Evolutionary conservation across 2,113 vertebrate genomes (phyloP), one percentile per base, ranked within the genome.

Genomic region (Notothenia coriiceps): DNA sequence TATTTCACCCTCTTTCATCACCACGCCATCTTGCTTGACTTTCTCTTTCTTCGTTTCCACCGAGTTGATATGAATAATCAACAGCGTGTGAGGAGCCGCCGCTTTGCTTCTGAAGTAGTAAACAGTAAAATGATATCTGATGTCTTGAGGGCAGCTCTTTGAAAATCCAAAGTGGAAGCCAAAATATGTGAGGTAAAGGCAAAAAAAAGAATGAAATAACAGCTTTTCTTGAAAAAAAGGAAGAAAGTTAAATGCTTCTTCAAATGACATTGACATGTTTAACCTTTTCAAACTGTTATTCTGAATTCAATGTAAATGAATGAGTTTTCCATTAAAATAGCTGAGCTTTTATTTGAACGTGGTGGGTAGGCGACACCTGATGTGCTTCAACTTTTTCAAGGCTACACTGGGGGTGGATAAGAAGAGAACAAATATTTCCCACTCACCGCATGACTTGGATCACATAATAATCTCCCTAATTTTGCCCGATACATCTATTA

Each of bases 1-100:
- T 61, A 80, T 93, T 92, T 92, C 89, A 5, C 18, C 67, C 84
- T 91, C 90, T 91, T 93, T 92, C 92, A 92, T 93, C 92, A 93
- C 86, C 59, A 29, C 6, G 50, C 83, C 88, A 69, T 89, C 83
- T 83, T 76, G 62, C 75, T 85, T 86, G 79, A 84, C 74, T 82
- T 78, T 79, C 64, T 75, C 62, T 77, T 75, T 79, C 62, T 77
- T 79, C 43, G 33, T 76, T 40, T 84, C 61, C 69, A 63, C 70
- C 15, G 52, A 77, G 61, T 83, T 69, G 74, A 87, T 87, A 80
- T 92, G 82, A 92, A 90, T 90, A 88, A 91, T 91, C 85, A 84
- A 92, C 85, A 88, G 69, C 46, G 4, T 65, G 82, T 55, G 18
- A 14, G 62, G 49, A 82, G 82, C 44, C 3, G 61, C 82, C 54